Evolutionary conservation across 2,113 vertebrate species (phyloP).

Genomic region (Smithornis capensis): DNA sequence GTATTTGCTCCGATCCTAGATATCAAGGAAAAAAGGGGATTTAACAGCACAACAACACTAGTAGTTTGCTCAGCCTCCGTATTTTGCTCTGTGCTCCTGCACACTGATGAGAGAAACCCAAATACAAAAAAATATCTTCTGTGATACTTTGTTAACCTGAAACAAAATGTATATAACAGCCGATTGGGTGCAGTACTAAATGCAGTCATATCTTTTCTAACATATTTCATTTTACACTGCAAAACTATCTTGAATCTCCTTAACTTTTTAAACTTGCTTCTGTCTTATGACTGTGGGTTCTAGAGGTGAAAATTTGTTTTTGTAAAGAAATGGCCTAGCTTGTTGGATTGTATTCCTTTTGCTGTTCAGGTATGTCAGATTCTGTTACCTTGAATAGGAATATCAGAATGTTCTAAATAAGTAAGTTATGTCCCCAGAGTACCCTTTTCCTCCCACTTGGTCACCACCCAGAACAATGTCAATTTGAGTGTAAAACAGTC

Average conservation of each 20-base stretch:
- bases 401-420: background rate
- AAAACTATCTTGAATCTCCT: background rate
- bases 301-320: background rate
- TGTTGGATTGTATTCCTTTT: background rate
- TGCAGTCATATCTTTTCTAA: background rate
- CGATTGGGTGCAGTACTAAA: background rate
- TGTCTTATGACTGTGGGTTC: background rate
- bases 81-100: background rate
- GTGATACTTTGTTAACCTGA: background rate
- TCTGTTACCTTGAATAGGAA: background rate
- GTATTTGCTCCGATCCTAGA: background rate
- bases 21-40: background rate
- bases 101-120: background rate
- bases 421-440: background rate
- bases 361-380: background rate
- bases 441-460: background rate
- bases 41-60: background rate
- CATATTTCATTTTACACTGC: background rate
- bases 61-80: background rate
- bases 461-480: background rate
- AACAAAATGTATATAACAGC: background rate
- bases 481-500: background rate
- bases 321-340: background rate
- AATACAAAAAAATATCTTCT: background rate
- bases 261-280: background rate